Conservation (phyloP, 2,888 invertebrate species). For the Hyles lineata region DNA sequence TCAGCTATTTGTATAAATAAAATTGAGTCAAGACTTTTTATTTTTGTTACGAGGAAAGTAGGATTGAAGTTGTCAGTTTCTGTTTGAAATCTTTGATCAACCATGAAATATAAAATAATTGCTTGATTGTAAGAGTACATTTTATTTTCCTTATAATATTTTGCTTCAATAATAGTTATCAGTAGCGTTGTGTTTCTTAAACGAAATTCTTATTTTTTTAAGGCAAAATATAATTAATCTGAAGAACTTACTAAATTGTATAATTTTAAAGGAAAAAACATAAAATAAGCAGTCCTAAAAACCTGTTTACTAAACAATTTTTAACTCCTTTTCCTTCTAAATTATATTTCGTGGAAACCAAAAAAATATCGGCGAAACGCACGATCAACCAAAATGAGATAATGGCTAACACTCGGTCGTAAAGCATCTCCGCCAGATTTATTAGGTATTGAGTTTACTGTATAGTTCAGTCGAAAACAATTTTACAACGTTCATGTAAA, state of each 20-base stretch:
- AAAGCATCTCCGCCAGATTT: slow-evolving; percentile 50
- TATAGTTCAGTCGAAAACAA: slow-evolving; percentile 45
- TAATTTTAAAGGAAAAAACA: no score
- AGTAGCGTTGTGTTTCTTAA: no score
- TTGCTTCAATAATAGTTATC: no score
- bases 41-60: slow-evolving; percentile 2
- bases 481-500: slow-evolving; percentile 45
- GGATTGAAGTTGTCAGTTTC: neutral
- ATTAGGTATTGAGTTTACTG: slow-evolving; percentile 50
- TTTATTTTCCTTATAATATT: no score
- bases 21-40: no score
- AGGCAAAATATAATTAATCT: no score
- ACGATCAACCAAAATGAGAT: slow-evolving; percentile 47
- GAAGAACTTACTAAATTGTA: no score
- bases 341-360: slow-evolving; percentile 10
- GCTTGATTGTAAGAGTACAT: no score
- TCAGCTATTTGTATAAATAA: slow-evolving; percentile 22
- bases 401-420: slow-evolving; percentile 41
- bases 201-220: no score
- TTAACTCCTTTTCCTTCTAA: neutral
- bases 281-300: neutral
- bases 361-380: slow-evolving; percentile 21
- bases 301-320: neutral
- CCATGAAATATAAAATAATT: no score
- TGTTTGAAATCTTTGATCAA: neutral